phyloP scores from a whole-genome alignment of 1,140 invertebrate genomes.

The Palaemon carinicauda region DNA sequence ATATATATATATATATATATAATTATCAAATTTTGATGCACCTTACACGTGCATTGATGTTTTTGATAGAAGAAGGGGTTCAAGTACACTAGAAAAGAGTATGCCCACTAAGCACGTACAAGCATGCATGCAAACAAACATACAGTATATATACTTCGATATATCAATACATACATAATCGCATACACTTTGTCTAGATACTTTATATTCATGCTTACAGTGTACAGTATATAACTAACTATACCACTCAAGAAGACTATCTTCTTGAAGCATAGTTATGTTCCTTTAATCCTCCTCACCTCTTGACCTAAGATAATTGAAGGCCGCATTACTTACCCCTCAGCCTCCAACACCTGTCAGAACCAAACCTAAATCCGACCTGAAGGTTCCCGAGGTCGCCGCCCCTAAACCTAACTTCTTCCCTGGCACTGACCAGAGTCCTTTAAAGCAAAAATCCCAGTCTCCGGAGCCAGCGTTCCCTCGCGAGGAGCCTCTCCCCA shows the following conservation, averaged over 20 bases:
- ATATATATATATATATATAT: not conserved
- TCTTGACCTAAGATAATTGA: not conserved
- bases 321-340: not conserved
- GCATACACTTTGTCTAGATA: too few species aligned
- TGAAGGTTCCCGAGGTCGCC: constrained; percentile 18
- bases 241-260: not conserved
- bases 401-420: constrained; percentile 4
- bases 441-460: too few species aligned
- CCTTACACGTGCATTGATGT: not conserved
- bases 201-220: not conserved
- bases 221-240: not conserved
- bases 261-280: too few species aligned
- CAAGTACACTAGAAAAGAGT: too few species aligned
- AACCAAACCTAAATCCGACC: not conserved
- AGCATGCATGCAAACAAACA: not conserved
- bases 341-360: constrained; percentile 14
- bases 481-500: too few species aligned
- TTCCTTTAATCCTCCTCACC: too few species aligned
- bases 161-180: not conserved
- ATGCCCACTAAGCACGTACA: too few species aligned
- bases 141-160: not conserved
- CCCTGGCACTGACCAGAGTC: not conserved
- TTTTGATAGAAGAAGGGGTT: too few species aligned
- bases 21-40: not conserved
- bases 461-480: too few species aligned